phyloP scores from a whole-genome alignment of 2,113 vertebrate genomes.

The Nycticorax nycticorax region DNA sequence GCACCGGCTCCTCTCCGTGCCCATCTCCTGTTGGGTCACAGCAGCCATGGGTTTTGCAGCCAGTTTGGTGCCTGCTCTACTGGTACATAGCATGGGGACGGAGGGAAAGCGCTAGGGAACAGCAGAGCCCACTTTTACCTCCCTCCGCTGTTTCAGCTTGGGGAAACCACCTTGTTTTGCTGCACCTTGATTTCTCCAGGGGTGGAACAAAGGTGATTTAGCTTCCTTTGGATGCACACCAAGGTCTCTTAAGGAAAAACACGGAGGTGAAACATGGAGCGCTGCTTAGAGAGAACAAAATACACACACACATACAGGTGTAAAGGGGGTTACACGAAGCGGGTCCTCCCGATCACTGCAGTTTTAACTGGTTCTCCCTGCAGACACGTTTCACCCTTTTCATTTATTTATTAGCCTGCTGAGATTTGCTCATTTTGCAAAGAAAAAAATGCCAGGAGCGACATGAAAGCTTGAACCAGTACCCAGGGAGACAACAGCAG shows the following conservation, averaged over 20 bases:
- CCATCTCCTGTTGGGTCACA: background rate
- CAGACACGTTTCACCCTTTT: background rate
- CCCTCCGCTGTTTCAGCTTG: background rate
- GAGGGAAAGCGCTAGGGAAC: background rate
- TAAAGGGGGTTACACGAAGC: background rate
- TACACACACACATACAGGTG: background rate
- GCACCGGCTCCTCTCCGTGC: background rate
- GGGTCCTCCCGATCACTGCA: too few relatives aligned
- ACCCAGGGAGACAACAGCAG: background rate
- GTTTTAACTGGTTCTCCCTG: background rate
- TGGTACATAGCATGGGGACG: background rate
- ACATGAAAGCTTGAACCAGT: background rate
- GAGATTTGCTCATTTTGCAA: background rate
- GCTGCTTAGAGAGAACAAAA: background rate
- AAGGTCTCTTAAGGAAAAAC: background rate
- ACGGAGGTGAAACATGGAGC: rapidly evolving
- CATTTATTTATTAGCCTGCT: background rate
- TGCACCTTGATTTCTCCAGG: background rate
- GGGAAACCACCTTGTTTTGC: background rate
- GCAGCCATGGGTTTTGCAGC: background rate
- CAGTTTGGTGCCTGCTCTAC: background rate
- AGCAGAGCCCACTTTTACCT: background rate
- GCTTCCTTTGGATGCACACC: background rate
- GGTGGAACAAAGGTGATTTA: background rate
- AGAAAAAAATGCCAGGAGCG: background rate